phyloP scores from a whole-genome alignment of 2,113 vertebrate genomes.

The Acanthochromis polyacanthus region DNA sequence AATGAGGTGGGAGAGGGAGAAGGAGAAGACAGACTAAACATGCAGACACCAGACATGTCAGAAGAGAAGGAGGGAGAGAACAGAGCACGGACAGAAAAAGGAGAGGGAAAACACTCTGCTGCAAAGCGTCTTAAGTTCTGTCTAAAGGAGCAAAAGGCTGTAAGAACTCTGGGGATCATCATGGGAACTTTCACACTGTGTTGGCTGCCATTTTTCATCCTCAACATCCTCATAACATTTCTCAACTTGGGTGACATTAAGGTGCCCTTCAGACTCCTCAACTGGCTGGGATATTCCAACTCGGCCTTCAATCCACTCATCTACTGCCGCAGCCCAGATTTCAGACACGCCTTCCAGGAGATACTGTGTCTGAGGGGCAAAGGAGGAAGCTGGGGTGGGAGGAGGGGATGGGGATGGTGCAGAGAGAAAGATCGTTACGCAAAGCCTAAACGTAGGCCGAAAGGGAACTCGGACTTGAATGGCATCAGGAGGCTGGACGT shows the following conservation, averaged over 20 bases:
- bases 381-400: constrained; percentile 70
- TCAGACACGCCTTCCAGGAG: constrained; percentile 95
- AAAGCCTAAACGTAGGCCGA: constrained; percentile 32
- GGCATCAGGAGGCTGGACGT: background rate
- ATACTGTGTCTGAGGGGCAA: constrained; percentile 88
- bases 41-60: constrained; percentile 30
- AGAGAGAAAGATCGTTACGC: constrained; percentile 67
- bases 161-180: constrained; percentile 98
- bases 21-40: constrained; percentile 52
- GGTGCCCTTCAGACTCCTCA: constrained; percentile 89
- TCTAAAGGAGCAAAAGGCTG: constrained; percentile 95
- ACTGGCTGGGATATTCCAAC: constrained; percentile 97
- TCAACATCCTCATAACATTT: constrained; percentile 91
- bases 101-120: constrained; percentile 47
- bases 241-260: constrained; percentile 81
- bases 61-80: constrained; percentile 55
- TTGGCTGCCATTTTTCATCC: constrained; percentile 98
- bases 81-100: constrained; percentile 44
- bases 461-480: constrained; percentile 1
- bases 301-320: constrained; percentile 97
- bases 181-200: constrained; percentile 98
- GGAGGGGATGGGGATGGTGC: constrained; percentile 70
- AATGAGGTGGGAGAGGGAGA: constrained; percentile 47
- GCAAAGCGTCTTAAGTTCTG: constrained; percentile 87
- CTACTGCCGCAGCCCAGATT: constrained; percentile 96